Evolutionary conservation across 2,113 vertebrate genomes (phyloP).

Genomic region (Heliornis fulica): DNA sequence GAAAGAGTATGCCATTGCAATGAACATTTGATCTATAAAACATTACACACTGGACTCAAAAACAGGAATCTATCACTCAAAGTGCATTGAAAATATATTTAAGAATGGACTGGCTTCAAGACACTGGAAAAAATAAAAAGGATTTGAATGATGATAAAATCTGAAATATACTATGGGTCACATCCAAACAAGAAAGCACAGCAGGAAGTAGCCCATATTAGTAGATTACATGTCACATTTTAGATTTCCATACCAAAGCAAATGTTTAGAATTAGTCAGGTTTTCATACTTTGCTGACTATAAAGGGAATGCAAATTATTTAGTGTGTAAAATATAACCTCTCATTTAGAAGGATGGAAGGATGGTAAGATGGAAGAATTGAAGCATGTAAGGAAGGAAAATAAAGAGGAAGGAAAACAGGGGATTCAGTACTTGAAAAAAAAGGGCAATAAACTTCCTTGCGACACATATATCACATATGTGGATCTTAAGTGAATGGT

Average conservation of each 20-base stretch:
- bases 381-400: too few relatives aligned
- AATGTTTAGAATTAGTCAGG: not conserved
- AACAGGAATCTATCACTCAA: not conserved
- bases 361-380: accelerated
- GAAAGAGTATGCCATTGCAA: not conserved
- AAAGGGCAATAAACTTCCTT: not conserved
- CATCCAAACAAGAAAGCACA: not conserved
- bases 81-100: not conserved
- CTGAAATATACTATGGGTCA: not conserved
- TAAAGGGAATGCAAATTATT: not conserved
- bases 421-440: too few relatives aligned
- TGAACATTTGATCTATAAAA: not conserved
- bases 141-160: not conserved
- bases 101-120: not conserved
- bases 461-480: not conserved
- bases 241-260: not conserved
- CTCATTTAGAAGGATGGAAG: not conserved
- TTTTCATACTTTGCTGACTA: not conserved
- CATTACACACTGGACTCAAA: not conserved
- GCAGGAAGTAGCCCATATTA: not conserved
- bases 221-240: not conserved
- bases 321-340: not conserved
- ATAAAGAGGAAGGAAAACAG: accelerated
- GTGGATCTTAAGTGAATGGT: not conserved
- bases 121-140: not conserved